These are phyloP conservation scores for Acipenser ruthenus DNA, from an alignment of 2,797 vertebrate genomes.

Conservation along the genomic window DNA sequence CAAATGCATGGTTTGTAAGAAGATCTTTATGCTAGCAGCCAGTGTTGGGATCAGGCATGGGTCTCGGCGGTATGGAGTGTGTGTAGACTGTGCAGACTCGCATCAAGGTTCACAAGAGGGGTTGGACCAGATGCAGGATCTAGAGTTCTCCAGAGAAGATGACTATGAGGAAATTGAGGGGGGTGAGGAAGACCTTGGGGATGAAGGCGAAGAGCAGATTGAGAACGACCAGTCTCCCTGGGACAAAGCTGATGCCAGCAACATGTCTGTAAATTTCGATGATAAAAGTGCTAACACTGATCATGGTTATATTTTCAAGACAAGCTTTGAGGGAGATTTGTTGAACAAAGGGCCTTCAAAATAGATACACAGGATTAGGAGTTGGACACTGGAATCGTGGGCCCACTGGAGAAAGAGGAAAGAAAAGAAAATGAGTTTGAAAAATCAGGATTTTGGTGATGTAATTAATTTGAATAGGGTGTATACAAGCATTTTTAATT, in stretches of 20 bases:
- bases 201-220: conserved; percentile 75
- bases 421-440: conserved; percentile 13
- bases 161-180: conserved; percentile 83
- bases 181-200: conserved; percentile 64
- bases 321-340: conserved; percentile 35
- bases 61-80: conserved; percentile 93
- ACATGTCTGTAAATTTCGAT: conserved; percentile 78
- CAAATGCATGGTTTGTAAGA: conserved; percentile 99
- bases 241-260: conserved; percentile 67
- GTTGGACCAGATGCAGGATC: conserved; percentile 79
- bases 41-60: conserved; percentile 96
- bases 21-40: conserved; percentile 98
- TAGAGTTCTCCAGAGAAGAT: conserved; percentile 86
- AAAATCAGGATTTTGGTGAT: conserved; percentile 72
- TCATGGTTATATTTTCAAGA: conserved; percentile 59
- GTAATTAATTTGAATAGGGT: conserved; percentile 38
- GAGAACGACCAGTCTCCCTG: conserved; percentile 78
- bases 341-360: conserved; percentile 50
- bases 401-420: conserved; percentile 49
- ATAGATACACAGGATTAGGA: conserved; percentile 63
- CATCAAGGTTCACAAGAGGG: conserved; percentile 90
- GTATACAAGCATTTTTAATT: conserved; percentile 52
- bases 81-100: conserved; percentile 93
- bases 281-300: conserved; percentile 79
- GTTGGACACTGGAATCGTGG: conserved; percentile 51